Percentiles rank a stretch among this genome's conserved stretches.
Evolutionary conservation across 2,888 invertebrate species (phyloP).

Genomic region (Euproctis similis): DNA sequence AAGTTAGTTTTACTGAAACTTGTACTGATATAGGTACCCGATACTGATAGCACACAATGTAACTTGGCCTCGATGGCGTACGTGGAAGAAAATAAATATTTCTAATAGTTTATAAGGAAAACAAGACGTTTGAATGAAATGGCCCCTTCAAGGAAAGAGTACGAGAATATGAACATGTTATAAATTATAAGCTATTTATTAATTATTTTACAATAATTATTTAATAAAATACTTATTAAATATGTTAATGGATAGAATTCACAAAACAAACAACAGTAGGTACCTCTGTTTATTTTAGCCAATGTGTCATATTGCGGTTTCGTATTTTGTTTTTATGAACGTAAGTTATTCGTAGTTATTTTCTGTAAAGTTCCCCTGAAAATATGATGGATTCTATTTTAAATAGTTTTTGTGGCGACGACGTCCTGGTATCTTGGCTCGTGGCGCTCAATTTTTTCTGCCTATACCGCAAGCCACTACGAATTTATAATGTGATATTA

Average conservation of each 20-base stretch:
- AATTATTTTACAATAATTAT: not conserved
- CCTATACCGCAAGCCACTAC: no score
- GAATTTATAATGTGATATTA: no score
- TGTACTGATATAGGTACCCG: no score
- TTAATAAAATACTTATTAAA: not conserved
- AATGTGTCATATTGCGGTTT: slow-evolving; percentile 17
- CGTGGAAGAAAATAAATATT: no score
- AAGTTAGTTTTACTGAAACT: no score
- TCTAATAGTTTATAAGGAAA: no score
- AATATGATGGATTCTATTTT: slow-evolving; percentile 1
- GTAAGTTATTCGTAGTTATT: not conserved
- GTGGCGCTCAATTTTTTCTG: no score
- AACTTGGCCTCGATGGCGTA: no score
- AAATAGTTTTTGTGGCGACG: no score
- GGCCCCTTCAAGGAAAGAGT: slow-evolving; percentile 11
- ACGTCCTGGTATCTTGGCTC: no score
- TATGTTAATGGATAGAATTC: slow-evolving; percentile 8
- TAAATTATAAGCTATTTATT: not conserved
- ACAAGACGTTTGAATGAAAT: slow-evolving; percentile 16
- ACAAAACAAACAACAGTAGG: slow-evolving; percentile 11
- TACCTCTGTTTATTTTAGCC: slow-evolving; percentile 10
- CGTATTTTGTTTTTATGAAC: not conserved
- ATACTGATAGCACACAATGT: no score
- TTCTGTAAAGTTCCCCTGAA: not conserved
- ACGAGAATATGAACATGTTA: no score